Conservation (phyloP, 2,113 vertebrate species). For the Pterocles burchelli region DNA sequence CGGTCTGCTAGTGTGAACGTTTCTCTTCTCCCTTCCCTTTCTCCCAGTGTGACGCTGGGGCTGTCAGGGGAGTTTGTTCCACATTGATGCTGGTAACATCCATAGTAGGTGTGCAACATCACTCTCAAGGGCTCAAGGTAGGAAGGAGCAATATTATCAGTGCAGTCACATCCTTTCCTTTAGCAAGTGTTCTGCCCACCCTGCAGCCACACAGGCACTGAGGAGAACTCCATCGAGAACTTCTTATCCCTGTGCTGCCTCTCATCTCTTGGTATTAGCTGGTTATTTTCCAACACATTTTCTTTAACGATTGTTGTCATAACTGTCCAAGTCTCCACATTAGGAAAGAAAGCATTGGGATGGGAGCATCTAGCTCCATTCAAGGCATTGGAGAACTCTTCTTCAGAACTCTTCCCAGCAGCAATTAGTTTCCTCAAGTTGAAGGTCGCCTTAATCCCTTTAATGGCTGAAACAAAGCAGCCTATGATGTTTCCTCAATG, state of each 20-base stretch:
- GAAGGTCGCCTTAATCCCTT: not conserved
- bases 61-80: not conserved
- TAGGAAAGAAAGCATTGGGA: not conserved
- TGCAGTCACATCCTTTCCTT: not conserved
- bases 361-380: not conserved
- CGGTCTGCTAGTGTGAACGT: not conserved
- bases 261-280: not conserved
- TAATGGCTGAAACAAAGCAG: not conserved
- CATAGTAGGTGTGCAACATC: not conserved
- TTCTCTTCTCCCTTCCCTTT: not conserved
- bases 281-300: not conserved
- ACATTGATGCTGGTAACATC: not conserved
- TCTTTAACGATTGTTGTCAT: not conserved
- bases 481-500: not conserved
- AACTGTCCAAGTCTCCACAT: not conserved
- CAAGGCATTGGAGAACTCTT: not conserved
- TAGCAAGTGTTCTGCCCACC: not conserved
- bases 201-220: not conserved
- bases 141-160: not conserved
- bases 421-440: not conserved
- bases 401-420: not conserved
- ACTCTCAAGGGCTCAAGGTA: not conserved
- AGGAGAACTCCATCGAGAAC: not conserved
- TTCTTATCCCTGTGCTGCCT: not conserved
- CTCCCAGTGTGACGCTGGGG: not conserved